phyloP scores from a whole-genome alignment of 2,888 invertebrate genomes.

The Dolichomitus sp. region DNA sequence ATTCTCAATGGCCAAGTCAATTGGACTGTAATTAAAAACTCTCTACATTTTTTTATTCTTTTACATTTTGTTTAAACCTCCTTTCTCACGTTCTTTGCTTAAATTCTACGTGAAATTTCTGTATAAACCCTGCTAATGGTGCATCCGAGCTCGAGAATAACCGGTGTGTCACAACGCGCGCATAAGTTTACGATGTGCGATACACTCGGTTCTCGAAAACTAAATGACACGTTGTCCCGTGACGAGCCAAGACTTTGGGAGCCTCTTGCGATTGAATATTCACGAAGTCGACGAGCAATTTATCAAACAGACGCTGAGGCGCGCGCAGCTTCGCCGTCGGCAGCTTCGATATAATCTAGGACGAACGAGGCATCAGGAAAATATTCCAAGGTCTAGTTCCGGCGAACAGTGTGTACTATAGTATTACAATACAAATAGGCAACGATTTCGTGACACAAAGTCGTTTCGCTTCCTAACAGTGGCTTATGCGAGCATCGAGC shows the following conservation, averaged over 20 bases:
- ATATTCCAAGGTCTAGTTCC: slow-evolving; percentile 52
- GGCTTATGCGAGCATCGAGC: slow-evolving; percentile 1
- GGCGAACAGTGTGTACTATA: slow-evolving; percentile 30
- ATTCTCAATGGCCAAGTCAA: slow-evolving; percentile 80
- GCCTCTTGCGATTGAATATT: slow-evolving; percentile 23
- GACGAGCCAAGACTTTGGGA: slow-evolving; percentile 14
- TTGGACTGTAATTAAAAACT: slow-evolving; percentile 74
- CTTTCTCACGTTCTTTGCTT: slow-evolving; percentile 62
- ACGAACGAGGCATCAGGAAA: slow-evolving; percentile 43
- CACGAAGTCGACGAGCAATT: slow-evolving; percentile 26
- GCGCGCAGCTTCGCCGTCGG: slow-evolving; percentile 12
- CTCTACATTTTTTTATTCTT: slow-evolving; percentile 45
- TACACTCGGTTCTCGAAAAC: slow-evolving; percentile 4
- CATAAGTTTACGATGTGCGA: slow-evolving; percentile 23
- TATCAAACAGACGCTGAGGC: slow-evolving; percentile 11
- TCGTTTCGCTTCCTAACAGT: slow-evolving; percentile 29
- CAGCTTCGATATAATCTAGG: slow-evolving; percentile 45
- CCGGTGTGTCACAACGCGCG: slow-evolving; percentile 33
- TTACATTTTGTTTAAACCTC: slow-evolving; percentile 44
- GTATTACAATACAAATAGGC: slow-evolving; percentile 45
- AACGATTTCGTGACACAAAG: slow-evolving; percentile 38
- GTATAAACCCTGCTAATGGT: slow-evolving; percentile 80
- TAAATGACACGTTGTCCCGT: slow-evolving; percentile 23
- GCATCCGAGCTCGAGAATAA: slow-evolving; percentile 66
- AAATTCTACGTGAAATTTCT: slow-evolving; percentile 70